Percentiles rank a stretch among this genome's conserved stretches.
phyloP scores from a whole-genome alignment of 1,140 invertebrate genomes.

The Callitettix versicolor region DNA sequence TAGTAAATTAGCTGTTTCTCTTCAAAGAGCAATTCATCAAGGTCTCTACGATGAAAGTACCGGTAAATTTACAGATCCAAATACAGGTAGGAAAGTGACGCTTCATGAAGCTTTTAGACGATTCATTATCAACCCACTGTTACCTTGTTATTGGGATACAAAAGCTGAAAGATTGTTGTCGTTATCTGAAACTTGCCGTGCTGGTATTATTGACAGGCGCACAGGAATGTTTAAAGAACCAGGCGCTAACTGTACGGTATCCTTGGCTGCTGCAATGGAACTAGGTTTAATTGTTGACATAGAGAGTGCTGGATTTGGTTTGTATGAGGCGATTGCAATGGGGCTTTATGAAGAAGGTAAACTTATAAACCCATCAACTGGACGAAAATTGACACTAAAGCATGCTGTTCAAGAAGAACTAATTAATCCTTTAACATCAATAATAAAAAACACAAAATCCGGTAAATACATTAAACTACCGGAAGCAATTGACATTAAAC shows the following conservation, averaged over 20 bases:
- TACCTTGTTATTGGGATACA: conserved; percentile 71
- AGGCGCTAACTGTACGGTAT: conserved; percentile 48
- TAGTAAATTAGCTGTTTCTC: conserved; percentile 66
- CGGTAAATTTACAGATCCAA: conserved; percentile 72
- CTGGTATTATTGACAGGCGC: conserved; percentile 71
- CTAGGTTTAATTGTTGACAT: conserved; percentile 73
- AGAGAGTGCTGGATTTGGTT: conserved; percentile 63
- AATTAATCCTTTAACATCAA: conserved; percentile 67
- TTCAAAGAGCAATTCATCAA: conserved; percentile 78
- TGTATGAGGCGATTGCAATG: conserved; percentile 75
- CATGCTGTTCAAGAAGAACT: conserved; percentile 67
- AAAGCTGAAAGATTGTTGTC: conserved; percentile 54
- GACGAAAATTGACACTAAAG: conserved; percentile 63
- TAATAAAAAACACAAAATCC: conserved; percentile 59
- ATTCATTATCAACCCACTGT: conserved; percentile 63
- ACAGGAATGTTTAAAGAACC: conserved; percentile 67
- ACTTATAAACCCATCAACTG: conserved; percentile 73
- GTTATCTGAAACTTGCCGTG: conserved; percentile 65
- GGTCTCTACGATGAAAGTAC: conserved; percentile 69
- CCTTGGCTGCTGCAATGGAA: conserved; percentile 59
- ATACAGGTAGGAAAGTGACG: conserved; percentile 61
- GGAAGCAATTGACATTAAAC: conserved; percentile 58
- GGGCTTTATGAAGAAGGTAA: conserved; percentile 68
- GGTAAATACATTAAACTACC: conserved; percentile 61
- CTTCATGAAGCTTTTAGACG: conserved; percentile 74